Evolutionary conservation across 1,140 invertebrate genomes (phyloP).

Genomic region (Trichonephila clavipes): DNA sequence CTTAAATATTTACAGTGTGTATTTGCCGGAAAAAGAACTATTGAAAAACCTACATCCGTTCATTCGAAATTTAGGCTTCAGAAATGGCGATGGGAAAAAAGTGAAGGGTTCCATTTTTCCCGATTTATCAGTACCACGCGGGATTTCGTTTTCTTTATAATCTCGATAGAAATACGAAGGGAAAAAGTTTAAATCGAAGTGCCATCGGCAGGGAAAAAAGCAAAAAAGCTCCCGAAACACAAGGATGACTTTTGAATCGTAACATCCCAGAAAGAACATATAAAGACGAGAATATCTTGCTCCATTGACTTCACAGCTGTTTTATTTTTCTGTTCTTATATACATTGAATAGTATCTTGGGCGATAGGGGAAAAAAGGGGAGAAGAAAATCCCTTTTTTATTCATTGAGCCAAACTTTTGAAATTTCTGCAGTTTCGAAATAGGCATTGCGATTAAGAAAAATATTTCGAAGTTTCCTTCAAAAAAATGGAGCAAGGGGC

Average conservation of each 20-base stretch:
- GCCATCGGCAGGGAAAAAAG: background rate
- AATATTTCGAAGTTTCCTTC: background rate
- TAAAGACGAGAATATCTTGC: background rate
- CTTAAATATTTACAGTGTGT: no score
- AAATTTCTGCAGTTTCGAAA: no score
- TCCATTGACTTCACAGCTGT: constrained; percentile 38
- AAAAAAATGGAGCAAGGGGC: background rate
- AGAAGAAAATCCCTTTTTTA: no score
- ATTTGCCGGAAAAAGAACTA: no score
- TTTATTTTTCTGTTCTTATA: background rate
- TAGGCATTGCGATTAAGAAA: background rate
- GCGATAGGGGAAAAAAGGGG: no score
- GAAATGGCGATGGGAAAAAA: no score
- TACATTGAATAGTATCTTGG: background rate
- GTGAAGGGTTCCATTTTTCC: no score
- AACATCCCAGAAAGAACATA: background rate
- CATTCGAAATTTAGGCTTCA: no score
- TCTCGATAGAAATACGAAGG: no score
- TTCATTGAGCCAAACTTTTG: background rate
- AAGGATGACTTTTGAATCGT: constrained; percentile 10
- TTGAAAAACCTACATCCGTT: no score
- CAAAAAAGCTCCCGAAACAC: background rate
- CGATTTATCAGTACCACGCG: no score
- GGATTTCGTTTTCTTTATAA: no score
- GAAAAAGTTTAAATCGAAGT: background rate